These are phyloP conservation scores for Dynastes hyllus DNA, from an alignment of 2,888 invertebrate genomes.

Conservation along the genomic window DNA sequence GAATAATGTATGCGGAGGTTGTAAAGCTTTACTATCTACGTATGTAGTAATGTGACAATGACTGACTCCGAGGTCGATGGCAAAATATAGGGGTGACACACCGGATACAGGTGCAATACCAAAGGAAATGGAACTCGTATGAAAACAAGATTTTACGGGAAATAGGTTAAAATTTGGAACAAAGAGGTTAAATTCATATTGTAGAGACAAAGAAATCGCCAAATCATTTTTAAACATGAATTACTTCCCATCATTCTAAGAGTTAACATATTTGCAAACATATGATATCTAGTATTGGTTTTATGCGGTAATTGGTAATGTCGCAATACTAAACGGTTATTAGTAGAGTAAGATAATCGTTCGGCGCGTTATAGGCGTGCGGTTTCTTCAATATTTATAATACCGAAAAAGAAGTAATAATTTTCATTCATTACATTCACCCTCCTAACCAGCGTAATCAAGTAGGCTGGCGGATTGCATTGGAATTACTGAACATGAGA, in stretches of 20 bases:
- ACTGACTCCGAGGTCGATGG: constrained; percentile 61
- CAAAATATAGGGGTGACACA: constrained; percentile 59
- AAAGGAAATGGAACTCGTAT: constrained; percentile 55
- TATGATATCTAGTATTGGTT: too few species aligned
- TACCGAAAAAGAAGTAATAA: too few species aligned
- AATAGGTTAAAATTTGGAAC: constrained; percentile 11
- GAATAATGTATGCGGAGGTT: not conserved
- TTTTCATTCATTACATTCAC: too few species aligned
- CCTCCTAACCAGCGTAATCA: too few species aligned
- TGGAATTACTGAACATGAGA: too few species aligned
- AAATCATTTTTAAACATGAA: not conserved
- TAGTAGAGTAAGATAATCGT: too few species aligned
- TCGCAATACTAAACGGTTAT: too few species aligned
- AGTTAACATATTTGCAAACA: too few species aligned
- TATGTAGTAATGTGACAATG: constrained; percentile 51
- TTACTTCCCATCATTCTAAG: not conserved
- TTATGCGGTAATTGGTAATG: too few species aligned
- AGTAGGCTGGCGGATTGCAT: too few species aligned
- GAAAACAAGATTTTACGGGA: constrained; percentile 24
- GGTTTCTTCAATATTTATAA: too few species aligned
- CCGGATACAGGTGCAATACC: constrained; percentile 58
- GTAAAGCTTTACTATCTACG: not conserved
- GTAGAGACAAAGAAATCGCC: not conserved
- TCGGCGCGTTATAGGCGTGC: too few species aligned
- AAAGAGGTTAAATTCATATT: not conserved